phyloP scores from a whole-genome alignment of 2,113 vertebrate species.

The Passer montanus region DNA sequence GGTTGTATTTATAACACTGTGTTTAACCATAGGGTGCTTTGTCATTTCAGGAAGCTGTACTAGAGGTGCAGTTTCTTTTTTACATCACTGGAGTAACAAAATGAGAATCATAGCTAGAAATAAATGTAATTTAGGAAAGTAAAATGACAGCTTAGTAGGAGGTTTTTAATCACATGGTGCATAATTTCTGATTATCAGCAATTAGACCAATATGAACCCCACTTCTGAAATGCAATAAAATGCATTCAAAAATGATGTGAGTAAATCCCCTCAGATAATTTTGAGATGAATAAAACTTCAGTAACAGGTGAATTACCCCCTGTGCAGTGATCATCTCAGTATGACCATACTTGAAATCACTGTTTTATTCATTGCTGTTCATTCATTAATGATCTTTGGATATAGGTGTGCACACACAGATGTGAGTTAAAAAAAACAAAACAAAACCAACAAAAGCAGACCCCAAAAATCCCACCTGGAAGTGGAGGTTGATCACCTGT shows the following conservation, averaged over 20 bases:
- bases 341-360: background rate
- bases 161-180: background rate
- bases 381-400: background rate
- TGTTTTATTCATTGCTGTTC: background rate
- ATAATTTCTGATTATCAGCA: background rate
- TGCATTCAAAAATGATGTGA: background rate
- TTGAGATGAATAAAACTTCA: background rate
- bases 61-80: background rate
- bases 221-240: background rate
- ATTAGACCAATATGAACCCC: background rate
- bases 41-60: background rate
- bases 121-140: background rate
- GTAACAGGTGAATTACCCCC: background rate
- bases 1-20: slow-evolving; percentile 39
- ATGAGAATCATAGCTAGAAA: background rate
- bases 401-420: background rate
- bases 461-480: background rate
- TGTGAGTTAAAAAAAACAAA: background rate
- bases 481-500: background rate
- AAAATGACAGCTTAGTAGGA: background rate
- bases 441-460: background rate
- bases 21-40: slow-evolving; percentile 15
- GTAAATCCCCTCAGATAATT: background rate
- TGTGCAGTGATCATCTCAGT: background rate
- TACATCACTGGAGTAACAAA: background rate